Evolutionary conservation across 2,888 invertebrate species (phyloP), one percentile per base, ranked within the genome.

Genomic region (Rotaria magnacalcarata): DNA sequence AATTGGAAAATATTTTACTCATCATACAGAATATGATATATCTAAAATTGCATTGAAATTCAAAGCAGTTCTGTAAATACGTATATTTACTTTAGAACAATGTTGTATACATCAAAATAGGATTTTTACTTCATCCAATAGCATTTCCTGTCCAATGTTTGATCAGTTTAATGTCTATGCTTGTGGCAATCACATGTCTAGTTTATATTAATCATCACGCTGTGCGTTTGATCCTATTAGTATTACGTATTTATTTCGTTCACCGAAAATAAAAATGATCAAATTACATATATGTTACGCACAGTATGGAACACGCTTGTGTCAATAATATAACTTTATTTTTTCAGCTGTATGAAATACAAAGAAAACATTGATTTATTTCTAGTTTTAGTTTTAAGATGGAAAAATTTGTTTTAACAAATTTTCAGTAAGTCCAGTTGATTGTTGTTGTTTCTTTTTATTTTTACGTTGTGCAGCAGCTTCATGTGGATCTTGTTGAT

Each of bases 401-500:
- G 67, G 67, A 67, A 67, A 67, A 34, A 67, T 67, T 34, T 27
- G 34, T 67, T 34, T 67, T 41, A 67, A 67, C 7, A 67, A 67
- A 67, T 34, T 67, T 34, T 67, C 67, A 67, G 27, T 19, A 34
- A 67, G 67, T 19, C 67, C 67, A 0, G 67, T 67, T 34, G 67
- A 54, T 67, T 67, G 67, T 67, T 67, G 67, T 27, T 67, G n/a
- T 67, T 67, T 67, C 10, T 67, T 67, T 19, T 67, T 67, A 34
- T 34, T 16, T 34, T 67, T 67, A 34, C 67, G 67, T 67, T 34
- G 34, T 16, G 2, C 19, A 19, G 67, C 67, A 67, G 67, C 34
- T 67, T 67, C 67, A 41, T 67, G 41, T 67, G 67, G 67, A 67
- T 67, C 67, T 67, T 67, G 67, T 34, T 67, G 67, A 34, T 67